These are phyloP conservation scores for Alosa alosa DNA, from an alignment of 2,113 vertebrate species.

Conservation along the genomic window DNA sequence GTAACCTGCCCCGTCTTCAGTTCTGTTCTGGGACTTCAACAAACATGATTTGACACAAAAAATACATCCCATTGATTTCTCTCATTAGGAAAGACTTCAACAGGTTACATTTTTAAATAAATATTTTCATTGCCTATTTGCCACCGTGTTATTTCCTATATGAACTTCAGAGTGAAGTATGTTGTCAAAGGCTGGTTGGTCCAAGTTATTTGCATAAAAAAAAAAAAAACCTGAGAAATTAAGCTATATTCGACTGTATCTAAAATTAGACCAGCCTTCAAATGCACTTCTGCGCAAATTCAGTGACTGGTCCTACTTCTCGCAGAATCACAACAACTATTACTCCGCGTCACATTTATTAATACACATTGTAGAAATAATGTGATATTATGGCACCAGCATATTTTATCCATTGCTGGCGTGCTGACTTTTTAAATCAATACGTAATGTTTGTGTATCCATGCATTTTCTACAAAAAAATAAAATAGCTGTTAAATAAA, in stretches of 20 bases:
- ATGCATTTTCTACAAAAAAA: neutral
- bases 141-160: too few species aligned
- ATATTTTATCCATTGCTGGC: neutral
- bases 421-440: neutral
- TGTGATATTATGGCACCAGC: neutral
- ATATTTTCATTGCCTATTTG: too few species aligned
- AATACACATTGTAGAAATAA: neutral
- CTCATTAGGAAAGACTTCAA: too few species aligned
- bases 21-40: too few species aligned
- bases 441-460: too few species aligned
- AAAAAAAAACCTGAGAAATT: neutral
- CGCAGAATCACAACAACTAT: constrained; percentile 26
- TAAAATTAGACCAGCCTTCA: constrained; percentile 1
- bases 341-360: constrained; percentile 44
- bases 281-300: constrained; percentile 38
- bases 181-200: neutral
- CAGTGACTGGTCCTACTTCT: constrained; percentile 41
- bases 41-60: too few species aligned
- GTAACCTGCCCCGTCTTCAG: too few species aligned
- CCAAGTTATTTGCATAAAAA: neutral
- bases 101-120: too few species aligned
- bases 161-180: too few species aligned
- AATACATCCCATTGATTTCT: too few species aligned
- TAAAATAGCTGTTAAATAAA: neutral
- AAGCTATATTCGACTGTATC: neutral